phyloP scores from a whole-genome alignment of 2,888 invertebrate species.

The Drosophila prolongata region DNA sequence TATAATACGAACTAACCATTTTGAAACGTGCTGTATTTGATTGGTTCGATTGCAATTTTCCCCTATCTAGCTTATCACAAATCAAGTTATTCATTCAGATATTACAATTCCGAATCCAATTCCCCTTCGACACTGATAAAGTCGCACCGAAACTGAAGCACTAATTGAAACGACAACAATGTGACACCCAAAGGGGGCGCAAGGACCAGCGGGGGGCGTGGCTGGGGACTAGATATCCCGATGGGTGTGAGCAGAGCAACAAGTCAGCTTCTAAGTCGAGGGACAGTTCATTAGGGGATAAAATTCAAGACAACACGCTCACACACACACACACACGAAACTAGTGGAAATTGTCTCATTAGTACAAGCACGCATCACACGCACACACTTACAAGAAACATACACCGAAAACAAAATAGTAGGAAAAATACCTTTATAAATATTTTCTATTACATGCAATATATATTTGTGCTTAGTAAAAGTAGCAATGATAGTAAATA shows the following conservation, averaged over 20 bases:
- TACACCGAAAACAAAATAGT: conserved; percentile 6
- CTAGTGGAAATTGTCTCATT: conserved; percentile 77
- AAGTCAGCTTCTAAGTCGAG: conserved; percentile 53
- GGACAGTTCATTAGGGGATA: conserved; percentile 75
- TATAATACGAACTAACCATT: neutral
- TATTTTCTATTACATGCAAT: too few species aligned
- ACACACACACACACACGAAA: conserved; percentile 41
- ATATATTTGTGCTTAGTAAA: too few species aligned
- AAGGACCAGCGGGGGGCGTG: neutral
- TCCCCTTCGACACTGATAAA: neutral
- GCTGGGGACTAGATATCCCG: conserved; percentile 5
- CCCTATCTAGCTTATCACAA: conserved; percentile 6
- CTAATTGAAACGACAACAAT: conserved; percentile 72
- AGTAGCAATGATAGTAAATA: too few species aligned
- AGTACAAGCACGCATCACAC: conserved; percentile 47
- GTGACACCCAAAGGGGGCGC: conserved; percentile 10
- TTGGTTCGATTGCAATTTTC: conserved; percentile 1
- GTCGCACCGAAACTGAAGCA: conserved; percentile 42
- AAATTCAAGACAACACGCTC: conserved; percentile 66
- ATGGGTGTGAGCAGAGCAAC: conserved; percentile 52
- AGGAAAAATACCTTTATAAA: too few species aligned
- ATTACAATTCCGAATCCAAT: conserved; percentile 1
- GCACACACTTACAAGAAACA: neutral
- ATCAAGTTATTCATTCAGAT: conserved; percentile 22
- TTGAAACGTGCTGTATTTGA: neutral